Evolutionary conservation across 2,888 invertebrate genomes (phyloP), one percentile per base, ranked within the genome.

Genomic region (Microplitis deprimator): DNA sequence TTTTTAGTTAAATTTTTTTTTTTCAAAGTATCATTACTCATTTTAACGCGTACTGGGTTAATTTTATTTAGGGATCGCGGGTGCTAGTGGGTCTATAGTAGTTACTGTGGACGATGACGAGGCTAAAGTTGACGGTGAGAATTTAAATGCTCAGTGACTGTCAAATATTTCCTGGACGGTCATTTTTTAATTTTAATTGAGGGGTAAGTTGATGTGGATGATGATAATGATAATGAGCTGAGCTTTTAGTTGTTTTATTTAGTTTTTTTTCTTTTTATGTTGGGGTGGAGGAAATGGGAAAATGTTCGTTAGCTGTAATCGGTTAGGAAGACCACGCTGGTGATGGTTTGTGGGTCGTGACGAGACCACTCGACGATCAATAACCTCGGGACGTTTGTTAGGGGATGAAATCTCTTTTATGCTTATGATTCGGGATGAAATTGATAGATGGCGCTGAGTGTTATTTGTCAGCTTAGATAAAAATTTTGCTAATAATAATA

Each of bases 1-100:
- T 16, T 29, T 29, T 29, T 29, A 29, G 29, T 65, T 65, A 7
- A 17, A n/a, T 62, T 62, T 64, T 73, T 6, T 62, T 70, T 38
- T 73, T 73, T 65, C n/a, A 82, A 82, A 87, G 29, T 3, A 29
- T 87, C 87, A 87, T 89, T 87, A 88, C 88, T 89, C 87, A 88
- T 89, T 85, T 84, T 87, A 84, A 85, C 88, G 83, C 39, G 29
- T 20, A 20, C 29, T 29, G 39, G 50, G 10, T 50, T 50, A 50
- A 50, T 50, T 50, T 50, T 50, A 50, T 8, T 50, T 50, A 50
- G 29, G 29, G 29, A 29, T 4, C 29, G 29, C 29, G 4, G 4
- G 29, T 29, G 3, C 29, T 29, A 0, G 29, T 29, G 29, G 29
- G 29, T 29, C 3, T 29, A 4, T 29, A 29, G 29, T 29, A 29